These are phyloP conservation scores for Zaprionus inermis DNA, from an alignment of 1,140 invertebrate species.

Conservation along the genomic window DNA sequence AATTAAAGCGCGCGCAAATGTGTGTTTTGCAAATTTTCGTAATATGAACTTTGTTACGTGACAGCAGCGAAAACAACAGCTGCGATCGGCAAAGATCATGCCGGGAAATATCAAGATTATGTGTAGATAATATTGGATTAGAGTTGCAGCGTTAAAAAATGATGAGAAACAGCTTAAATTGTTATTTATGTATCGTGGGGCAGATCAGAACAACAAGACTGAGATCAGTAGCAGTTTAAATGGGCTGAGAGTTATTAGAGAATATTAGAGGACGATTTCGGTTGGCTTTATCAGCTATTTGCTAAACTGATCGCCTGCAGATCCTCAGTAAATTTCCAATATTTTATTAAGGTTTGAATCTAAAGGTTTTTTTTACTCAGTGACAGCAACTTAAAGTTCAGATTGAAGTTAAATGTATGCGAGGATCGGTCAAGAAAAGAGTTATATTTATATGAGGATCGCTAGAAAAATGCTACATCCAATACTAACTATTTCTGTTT, in stretches of 20 bases:
- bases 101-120: constrained; percentile 27
- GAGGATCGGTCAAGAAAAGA: neutral
- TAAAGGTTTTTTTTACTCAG: no score
- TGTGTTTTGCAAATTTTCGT: constrained; percentile 35
- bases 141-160: constrained; percentile 17
- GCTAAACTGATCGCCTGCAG: no score
- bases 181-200: neutral
- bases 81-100: constrained; percentile 35
- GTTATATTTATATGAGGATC: no score
- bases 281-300: no score
- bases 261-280: no score
- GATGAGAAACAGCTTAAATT: constrained; percentile 15
- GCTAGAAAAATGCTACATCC: no score
- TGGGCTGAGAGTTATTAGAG: no score
- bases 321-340: no score
- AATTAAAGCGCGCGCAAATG: constrained; percentile 44
- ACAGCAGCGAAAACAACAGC: constrained; percentile 10
- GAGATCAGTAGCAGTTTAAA: neutral
- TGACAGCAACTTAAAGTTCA: no score
- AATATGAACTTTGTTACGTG: constrained; percentile 47
- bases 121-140: constrained; percentile 4
- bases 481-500: no score
- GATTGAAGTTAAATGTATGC: neutral
- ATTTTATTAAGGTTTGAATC: no score
- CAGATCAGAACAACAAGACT: neutral